Conservation (phyloP, 1,140 invertebrate species). For the Apis mellifera region DNA sequence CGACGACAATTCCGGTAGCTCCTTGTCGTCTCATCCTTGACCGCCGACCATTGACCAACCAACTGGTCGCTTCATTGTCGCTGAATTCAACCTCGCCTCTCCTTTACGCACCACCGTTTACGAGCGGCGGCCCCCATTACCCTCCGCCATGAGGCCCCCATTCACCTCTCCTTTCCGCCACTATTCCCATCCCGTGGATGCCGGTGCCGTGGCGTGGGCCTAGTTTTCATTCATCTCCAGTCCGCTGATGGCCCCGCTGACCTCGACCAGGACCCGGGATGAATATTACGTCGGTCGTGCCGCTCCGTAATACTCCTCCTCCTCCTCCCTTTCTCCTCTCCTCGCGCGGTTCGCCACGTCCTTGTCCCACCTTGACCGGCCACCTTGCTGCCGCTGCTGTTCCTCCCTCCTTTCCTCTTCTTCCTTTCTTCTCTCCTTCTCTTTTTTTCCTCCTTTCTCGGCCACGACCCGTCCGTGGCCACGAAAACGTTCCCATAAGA, state of each 20-base stretch:
- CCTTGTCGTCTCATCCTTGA: constrained; percentile 34
- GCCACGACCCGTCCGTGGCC: constrained; percentile 55
- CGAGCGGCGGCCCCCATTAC: constrained; percentile 66
- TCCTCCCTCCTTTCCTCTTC: too few relatives aligned
- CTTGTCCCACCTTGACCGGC: constrained; percentile 16
- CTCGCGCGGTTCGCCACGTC: not conserved
- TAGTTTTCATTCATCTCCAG: constrained; percentile 77
- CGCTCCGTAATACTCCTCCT: constrained; percentile 65
- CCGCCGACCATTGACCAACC: constrained; percentile 38
- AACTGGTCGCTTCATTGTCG: constrained; percentile 45
- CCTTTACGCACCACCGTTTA: constrained; percentile 41
- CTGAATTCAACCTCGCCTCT: constrained; percentile 54
- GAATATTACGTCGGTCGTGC: constrained; percentile 74
- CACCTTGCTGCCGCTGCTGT: constrained; percentile 42
- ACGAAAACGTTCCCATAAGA: constrained; percentile 71
- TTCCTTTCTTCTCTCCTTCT: too few relatives aligned
- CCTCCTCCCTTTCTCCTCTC: too few relatives aligned
- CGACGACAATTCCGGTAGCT: constrained; percentile 3
- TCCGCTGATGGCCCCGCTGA: constrained; percentile 73
- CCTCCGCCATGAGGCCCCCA: constrained; percentile 66
- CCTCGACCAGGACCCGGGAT: constrained; percentile 73
- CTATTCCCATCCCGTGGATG: constrained; percentile 47
- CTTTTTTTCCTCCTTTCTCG: not conserved
- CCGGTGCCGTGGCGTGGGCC: constrained; percentile 52
- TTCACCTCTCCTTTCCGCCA: constrained; percentile 71